These are phyloP conservation scores for Spilarctia lutea DNA, from an alignment of 2,888 invertebrate species.

Conservation along the genomic window DNA sequence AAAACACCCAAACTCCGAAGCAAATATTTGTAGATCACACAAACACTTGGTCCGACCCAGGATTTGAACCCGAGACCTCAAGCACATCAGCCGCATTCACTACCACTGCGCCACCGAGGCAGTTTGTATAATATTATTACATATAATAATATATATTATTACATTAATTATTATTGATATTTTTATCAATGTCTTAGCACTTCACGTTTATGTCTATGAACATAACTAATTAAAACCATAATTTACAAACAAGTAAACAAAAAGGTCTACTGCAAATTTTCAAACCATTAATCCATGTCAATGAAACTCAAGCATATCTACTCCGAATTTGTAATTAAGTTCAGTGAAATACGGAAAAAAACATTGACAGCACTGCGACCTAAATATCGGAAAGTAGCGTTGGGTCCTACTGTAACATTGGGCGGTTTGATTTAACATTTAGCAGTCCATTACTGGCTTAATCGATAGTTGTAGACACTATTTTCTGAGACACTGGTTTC, in stretches of 20 bases:
- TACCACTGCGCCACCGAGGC: no score
- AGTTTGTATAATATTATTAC: no score
- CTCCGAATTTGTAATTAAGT: slow-evolving; percentile 51
- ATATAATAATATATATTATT: no score
- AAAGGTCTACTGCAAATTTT: slow-evolving; percentile 27
- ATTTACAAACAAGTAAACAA: slow-evolving; percentile 30
- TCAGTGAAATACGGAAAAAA: slow-evolving; percentile 43
- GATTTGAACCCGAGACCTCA: no score
- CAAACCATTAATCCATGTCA: slow-evolving; percentile 50
- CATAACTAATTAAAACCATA: neutral
- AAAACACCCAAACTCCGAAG: no score
- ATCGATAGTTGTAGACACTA: no score
- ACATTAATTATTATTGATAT: neutral
- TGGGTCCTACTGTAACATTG: neutral
- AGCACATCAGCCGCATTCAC: no score
- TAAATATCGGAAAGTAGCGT: slow-evolving; percentile 29
- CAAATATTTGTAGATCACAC: no score
- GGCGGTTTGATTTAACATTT: neutral
- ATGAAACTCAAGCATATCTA: slow-evolving; percentile 35
- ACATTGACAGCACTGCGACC: slow-evolving; percentile 48
- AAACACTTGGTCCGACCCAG: no score
- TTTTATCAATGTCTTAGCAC: neutral
- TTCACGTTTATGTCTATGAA: neutral
- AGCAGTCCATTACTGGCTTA: neutral
- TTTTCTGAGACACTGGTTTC: no score